Base-by-base conservation (phyloP, 2,113 vertebrate species). In the Esox niger region DNA sequence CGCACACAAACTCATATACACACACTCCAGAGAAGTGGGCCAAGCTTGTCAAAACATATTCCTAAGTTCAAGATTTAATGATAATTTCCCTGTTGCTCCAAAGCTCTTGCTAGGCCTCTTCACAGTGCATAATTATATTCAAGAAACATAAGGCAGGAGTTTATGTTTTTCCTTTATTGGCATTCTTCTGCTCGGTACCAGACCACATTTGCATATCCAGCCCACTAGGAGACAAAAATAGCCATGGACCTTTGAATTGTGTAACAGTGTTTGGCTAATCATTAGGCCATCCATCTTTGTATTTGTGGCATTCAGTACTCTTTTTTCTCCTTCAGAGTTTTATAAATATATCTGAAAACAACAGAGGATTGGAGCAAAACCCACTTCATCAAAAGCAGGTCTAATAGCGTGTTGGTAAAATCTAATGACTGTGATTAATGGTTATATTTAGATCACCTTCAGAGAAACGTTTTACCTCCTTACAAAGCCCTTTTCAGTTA, bases 211-310 rank as follows among this genome's bases (percentile, higher is more conserved):
- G 68, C 77, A 79, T 80, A 79, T 79, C 68, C 67, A 71, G 74
- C 82, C 78, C 79, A 78, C 77, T 25, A 73, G 17, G 43, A 67
- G 47, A 72, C 65, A 68, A 79, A 87, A 87, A 87, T 84, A 86
- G 68, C 75, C 62, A 30, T 26, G 26, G 68, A 77, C 64, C 62
- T 64, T 33, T 20, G 31, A 84, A 62, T 74, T 38, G 68, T 70
- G 54, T 72, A 77, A 70, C 26, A 64, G 9, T 8, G 11, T 11
- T n/a, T 56, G 30, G 29, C 49, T 43, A 26, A 64, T 70, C 69
- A 75, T 71, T 66, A 66, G 68, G 61, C 70, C 15, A 2, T 68
- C 8, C 13, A 6, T n/a, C 15, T 52, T 52, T 21, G 47, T 52
- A 9, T 52, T 52, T 52, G 47, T 15, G 8, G 47, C 47, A 0